Evolutionary conservation across 2,888 invertebrate species (phyloP).

Genomic region (Lucinisca nassula): DNA sequence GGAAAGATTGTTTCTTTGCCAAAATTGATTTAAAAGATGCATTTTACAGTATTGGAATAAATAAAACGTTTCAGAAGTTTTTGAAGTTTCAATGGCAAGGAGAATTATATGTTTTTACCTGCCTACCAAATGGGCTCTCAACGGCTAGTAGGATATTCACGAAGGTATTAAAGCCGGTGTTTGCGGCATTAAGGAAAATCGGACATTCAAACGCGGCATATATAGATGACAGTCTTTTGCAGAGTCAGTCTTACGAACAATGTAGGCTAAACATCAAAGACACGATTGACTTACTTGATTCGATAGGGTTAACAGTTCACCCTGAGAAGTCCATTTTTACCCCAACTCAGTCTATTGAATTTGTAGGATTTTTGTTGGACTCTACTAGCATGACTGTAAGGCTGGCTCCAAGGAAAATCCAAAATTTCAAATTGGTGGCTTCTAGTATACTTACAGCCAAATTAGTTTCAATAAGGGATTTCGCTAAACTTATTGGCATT

Average conservation of each 20-base stretch:
- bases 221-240: conserved; percentile 52
- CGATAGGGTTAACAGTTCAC: conserved; percentile 63
- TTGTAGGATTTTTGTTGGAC: conserved; percentile 61
- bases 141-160: conserved; percentile 39
- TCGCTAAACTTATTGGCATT: conserved; percentile 48
- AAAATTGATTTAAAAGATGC: conserved; percentile 61
- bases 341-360: conserved; percentile 57
- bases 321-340: conserved; percentile 58
- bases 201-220: conserved; percentile 38
- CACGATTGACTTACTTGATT: conserved; percentile 36
- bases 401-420: conserved; percentile 29
- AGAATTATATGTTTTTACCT: conserved; percentile 39
- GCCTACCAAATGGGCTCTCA: conserved; percentile 40
- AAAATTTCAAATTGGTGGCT: conserved; percentile 15
- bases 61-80: conserved; percentile 30
- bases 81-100: conserved; percentile 55
- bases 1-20: conserved; percentile 51
- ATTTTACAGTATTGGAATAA: conserved; percentile 51
- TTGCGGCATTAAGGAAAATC: conserved; percentile 28
- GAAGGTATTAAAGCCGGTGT: conserved; percentile 63
- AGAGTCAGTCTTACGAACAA: conserved; percentile 34
- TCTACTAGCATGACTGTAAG: conserved; percentile 49
- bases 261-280: conserved; percentile 37
- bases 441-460: neutral
- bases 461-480: conserved; percentile 34